These are phyloP conservation scores for Alitta virens DNA, from an alignment of 2,888 invertebrate genomes.

Conservation along the genomic window DNA sequence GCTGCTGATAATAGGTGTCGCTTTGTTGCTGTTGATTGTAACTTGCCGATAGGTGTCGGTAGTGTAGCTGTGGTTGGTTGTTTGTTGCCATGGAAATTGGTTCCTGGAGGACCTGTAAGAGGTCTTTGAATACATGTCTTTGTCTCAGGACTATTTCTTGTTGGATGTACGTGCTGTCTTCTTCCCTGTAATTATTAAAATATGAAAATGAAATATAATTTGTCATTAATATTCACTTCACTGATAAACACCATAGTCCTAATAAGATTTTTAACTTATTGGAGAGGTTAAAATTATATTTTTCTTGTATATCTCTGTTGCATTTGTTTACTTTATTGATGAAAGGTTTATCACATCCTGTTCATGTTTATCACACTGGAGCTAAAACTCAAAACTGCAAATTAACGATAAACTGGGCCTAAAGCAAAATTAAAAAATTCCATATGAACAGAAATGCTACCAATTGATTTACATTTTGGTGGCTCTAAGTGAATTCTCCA, in stretches of 20 bases:
- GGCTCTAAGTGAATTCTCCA: no score
- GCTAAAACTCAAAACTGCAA: no score
- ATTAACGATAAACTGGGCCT: no score
- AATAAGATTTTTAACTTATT: background rate
- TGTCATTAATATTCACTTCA: no score
- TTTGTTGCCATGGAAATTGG: background rate
- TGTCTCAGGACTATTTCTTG: constrained; percentile 37
- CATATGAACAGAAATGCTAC: no score
- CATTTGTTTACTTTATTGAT: no score
- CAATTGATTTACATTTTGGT: no score
- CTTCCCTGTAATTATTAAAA: constrained; percentile 31
- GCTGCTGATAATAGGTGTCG: background rate
- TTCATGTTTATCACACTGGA: no score
- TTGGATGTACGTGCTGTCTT: constrained; percentile 44
- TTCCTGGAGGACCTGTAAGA: constrained; percentile 23
- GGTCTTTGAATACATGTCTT: constrained; percentile 35
- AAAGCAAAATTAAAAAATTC: no score
- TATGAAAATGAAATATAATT: no score
- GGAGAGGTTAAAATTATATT: background rate
- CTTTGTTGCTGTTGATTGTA: background rate
- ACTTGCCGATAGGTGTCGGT: constrained; percentile 16
- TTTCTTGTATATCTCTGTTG: background rate
- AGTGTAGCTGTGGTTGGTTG: constrained; percentile 17
- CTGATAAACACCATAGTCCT: no score
- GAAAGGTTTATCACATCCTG: no score